Evolutionary conservation across 2,113 vertebrate species (phyloP).

Genomic region (Callionymus lyra): DNA sequence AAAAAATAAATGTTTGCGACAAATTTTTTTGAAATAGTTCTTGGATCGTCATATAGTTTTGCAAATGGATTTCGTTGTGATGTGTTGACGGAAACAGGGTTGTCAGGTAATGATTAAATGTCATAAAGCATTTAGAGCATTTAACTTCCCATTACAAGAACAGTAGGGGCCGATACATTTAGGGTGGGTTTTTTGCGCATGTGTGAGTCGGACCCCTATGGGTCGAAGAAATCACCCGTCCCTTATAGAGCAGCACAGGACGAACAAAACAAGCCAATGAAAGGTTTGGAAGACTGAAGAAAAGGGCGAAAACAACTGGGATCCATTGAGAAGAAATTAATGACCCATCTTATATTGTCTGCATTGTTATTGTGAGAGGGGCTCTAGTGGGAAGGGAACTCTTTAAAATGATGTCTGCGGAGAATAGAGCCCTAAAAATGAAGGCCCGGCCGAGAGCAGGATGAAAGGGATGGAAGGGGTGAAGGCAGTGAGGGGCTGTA

Average conservation of each 20-base stretch:
- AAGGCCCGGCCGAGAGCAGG: slow-evolving; percentile 44
- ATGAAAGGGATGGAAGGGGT: slow-evolving; percentile 51
- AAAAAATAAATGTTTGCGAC: slow-evolving; percentile 33
- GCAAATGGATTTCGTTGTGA: slow-evolving; percentile 23
- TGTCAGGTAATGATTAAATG: slow-evolving; percentile 52
- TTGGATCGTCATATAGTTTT: slow-evolving; percentile 22
- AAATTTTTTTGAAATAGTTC: slow-evolving; percentile 15
- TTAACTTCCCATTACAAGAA: slow-evolving; percentile 55
- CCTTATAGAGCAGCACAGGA: slow-evolving; percentile 24
- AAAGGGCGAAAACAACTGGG: slow-evolving; percentile 45
- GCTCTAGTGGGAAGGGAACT: slow-evolving; percentile 36
- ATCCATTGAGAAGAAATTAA: slow-evolving; percentile 54
- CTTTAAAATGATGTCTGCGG: slow-evolving; percentile 53
- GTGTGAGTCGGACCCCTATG: slow-evolving; percentile 25
- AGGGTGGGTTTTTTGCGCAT: slow-evolving; percentile 17
- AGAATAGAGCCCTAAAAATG: slow-evolving; percentile 62
- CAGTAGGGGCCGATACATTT: slow-evolving; percentile 54
- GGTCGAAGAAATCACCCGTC: slow-evolving; percentile 21
- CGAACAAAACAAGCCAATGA: slow-evolving; percentile 37
- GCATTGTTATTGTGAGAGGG: slow-evolving; percentile 42
- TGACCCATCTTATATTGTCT: slow-evolving; percentile 49
- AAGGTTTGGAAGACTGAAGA: slow-evolving; percentile 26
- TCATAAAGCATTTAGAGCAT: slow-evolving; percentile 48
- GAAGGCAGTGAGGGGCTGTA: slow-evolving; percentile 59
- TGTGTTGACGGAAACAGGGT: slow-evolving; percentile 10